phyloP scores from a whole-genome alignment of 2,113 vertebrate species.

The Pica pica region DNA sequence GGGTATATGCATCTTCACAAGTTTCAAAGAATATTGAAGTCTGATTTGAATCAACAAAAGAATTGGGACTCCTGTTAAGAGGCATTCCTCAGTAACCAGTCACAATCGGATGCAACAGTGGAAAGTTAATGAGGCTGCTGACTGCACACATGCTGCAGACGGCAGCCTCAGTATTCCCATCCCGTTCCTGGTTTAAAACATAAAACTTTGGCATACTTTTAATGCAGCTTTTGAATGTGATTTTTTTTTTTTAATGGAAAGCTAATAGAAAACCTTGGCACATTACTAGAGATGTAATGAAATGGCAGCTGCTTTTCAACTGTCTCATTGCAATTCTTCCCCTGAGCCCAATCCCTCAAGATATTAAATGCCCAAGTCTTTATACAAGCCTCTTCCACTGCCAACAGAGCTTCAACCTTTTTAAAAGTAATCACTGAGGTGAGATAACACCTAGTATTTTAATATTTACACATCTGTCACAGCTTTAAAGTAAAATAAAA shows the following conservation, averaged over 20 bases:
- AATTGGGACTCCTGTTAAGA: not conserved
- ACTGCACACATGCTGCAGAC: not conserved
- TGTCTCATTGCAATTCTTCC: constrained; percentile 36
- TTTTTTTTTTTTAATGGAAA: not conserved
- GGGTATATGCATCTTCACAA: not conserved
- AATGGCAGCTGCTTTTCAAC: constrained; percentile 58
- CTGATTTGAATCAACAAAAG: constrained; percentile 29
- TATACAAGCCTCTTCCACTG: not conserved
- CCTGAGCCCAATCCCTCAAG: constrained; percentile 7
- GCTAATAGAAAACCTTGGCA: constrained; percentile 51
- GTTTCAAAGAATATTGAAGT: constrained; percentile 10
- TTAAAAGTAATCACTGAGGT: constrained; percentile 10
- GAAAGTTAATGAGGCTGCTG: not conserved
- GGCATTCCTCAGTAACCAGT: not conserved
- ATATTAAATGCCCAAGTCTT: constrained; percentile 26
- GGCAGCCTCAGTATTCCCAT: not conserved
- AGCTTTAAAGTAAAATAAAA: constrained; percentile 7
- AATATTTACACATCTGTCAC: constrained; percentile 9
- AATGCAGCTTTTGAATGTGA: not conserved
- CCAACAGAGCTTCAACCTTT: not conserved
- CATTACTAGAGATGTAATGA: constrained; percentile 33
- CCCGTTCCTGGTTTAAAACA: not conserved
- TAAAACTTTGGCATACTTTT: constrained; percentile 20
- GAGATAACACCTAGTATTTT: constrained; percentile 32
- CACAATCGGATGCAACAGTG: not conserved